Percentiles rank a stretch among this genome's conserved stretches.
phyloP scores from a whole-genome alignment of 35 echinoderm and acorn worm species.

The Anneissia japonica region DNA sequence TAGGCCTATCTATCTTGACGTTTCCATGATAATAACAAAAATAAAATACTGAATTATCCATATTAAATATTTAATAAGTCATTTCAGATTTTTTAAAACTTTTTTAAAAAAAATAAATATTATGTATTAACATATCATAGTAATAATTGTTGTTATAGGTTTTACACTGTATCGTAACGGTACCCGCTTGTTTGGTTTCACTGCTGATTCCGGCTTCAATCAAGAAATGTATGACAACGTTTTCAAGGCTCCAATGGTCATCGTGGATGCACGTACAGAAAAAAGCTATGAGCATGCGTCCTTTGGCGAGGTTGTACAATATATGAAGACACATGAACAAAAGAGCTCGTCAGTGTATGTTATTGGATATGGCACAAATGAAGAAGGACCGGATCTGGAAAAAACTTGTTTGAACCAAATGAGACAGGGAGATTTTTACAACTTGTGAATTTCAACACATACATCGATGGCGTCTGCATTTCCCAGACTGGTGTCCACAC shows the following conservation, averaged over 20 bases:
- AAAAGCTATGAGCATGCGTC: conserved; percentile 22
- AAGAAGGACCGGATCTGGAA: not conserved
- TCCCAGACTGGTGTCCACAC: no score
- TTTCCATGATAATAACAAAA: no score
- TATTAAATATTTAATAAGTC: no score
- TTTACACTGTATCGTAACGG: conserved; percentile 15
- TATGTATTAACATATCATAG: no score
- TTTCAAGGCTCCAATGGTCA: conserved; percentile 11
- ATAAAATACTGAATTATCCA: no score
- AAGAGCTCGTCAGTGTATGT: not conserved
- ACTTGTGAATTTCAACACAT: no score
- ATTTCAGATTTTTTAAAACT: no score
- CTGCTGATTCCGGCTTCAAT: conserved; percentile 39
- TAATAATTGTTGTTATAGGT: conserved; percentile 6
- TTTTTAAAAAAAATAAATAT: no score
- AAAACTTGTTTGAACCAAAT: not conserved
- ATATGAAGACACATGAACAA: not conserved
- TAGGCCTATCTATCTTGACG: no score
- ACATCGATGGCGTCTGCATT: no score
- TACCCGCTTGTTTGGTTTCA: conserved; percentile 10
- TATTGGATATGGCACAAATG: not conserved
- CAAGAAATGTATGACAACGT: conserved; percentile 12
- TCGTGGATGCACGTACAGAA: conserved; percentile 16
- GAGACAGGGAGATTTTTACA: not conserved
- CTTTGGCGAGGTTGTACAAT: not conserved